phyloP scores from a whole-genome alignment of 1,140 invertebrate genomes.

The Bombus confusus region DNA sequence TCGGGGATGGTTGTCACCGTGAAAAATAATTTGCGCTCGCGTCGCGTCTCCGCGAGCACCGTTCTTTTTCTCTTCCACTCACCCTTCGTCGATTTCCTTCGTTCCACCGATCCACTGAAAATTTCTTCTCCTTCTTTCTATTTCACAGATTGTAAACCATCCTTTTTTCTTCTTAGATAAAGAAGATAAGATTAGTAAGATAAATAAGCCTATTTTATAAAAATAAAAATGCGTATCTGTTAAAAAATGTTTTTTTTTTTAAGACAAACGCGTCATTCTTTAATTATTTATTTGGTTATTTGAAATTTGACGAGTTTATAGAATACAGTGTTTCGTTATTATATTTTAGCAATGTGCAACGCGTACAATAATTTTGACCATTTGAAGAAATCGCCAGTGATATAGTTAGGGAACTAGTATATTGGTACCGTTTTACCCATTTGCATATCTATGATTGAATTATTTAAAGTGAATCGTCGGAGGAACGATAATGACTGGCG shows the following conservation, averaged over 20 bases:
- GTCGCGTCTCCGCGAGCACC: not conserved
- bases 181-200: too few relatives aligned
- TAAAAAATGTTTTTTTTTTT: not conserved
- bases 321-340: not conserved
- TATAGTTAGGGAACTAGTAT: not conserved
- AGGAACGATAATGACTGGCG: constrained; percentile 44
- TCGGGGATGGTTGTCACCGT: constrained; percentile 49
- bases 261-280: not conserved
- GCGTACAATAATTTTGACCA: not conserved
- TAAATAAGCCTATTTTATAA: too few relatives aligned
- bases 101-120: not conserved
- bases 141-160: too few relatives aligned
- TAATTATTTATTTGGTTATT: not conserved
- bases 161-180: not conserved
- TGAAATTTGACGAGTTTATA: not conserved
- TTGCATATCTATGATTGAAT: constrained; percentile 39
- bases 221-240: too few relatives aligned
- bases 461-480: constrained; percentile 24
- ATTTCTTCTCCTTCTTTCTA: not conserved
- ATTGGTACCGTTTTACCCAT: not conserved
- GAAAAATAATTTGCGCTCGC: constrained; percentile 68
- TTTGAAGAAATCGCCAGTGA: constrained; percentile 8
- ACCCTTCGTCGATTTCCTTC: not conserved
- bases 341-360: not conserved
- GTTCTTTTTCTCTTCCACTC: not conserved